Evolutionary conservation across 2,888 invertebrate species (phyloP).

Genomic region (Noctua fimbriata): DNA sequence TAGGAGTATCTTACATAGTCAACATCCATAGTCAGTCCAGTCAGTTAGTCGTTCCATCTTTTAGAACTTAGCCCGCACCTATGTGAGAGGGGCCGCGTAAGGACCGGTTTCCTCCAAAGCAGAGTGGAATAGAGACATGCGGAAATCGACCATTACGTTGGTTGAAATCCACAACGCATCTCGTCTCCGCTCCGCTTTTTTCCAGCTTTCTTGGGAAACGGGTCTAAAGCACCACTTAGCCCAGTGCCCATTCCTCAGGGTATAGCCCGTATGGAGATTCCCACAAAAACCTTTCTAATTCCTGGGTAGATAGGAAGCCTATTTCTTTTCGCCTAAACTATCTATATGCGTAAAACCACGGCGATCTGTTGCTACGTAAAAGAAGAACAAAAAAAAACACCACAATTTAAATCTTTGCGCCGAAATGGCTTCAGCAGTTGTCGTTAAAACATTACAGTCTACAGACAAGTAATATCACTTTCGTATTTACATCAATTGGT

Average conservation of each 20-base stretch:
- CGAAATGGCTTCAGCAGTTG: conserved; percentile 10
- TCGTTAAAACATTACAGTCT: not conserved
- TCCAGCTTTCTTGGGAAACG: too few relatives aligned
- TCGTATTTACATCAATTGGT: not conserved
- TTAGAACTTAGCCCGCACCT: too few relatives aligned
- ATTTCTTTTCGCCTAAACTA: not conserved
- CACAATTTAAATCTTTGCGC: not conserved
- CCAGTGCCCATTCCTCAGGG: not conserved
- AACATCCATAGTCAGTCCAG: too few relatives aligned
- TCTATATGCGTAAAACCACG: not conserved
- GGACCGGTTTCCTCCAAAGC: too few relatives aligned
- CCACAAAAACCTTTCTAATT: not conserved
- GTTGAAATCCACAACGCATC: too few relatives aligned
- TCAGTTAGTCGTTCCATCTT: too few relatives aligned
- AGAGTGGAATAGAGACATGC: too few relatives aligned
- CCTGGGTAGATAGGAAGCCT: not conserved
- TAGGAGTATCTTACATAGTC: too few relatives aligned
- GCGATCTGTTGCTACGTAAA: not conserved
- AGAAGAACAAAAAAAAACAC: not conserved
- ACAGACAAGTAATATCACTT: not conserved
- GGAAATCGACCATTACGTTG: too few relatives aligned
- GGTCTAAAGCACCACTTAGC: not conserved
- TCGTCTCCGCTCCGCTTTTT: too few relatives aligned
- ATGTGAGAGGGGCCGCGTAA: too few relatives aligned
- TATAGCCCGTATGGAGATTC: not conserved